Evolutionary conservation across 2,888 invertebrate species (phyloP), one percentile per base, ranked within the genome.

Genomic region (Pheosia tremula): DNA sequence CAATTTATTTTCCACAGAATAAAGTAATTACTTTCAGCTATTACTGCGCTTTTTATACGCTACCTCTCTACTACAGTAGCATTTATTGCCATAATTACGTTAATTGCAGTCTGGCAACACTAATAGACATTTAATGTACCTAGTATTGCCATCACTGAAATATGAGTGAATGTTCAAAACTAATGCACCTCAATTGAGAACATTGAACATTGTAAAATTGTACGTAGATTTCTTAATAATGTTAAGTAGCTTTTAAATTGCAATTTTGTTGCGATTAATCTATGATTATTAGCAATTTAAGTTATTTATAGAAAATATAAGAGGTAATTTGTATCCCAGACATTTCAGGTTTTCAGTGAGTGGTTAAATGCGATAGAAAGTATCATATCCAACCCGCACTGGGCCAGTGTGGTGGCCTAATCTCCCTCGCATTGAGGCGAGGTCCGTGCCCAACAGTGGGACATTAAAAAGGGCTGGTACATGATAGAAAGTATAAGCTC

Each of bases 151-250:
- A 58, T 24, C 57, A 45, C 62, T 64, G 69, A 62, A 62, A 49
- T 68, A 62, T 60, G 60, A 73, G 74, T 58, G 74, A 70, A 61
- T 58, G 58, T 55, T 10, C 53, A 37, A 24, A 50, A 53, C 53
- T 37, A 53, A 53, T 53, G 36, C 37, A 11, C 5, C 11, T 37
- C 37, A 53, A 53, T 53, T 36, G 10, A 8, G 53, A 37, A 11
- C 53, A 37, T 11, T 53, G 37, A 37, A 37, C 37, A 9, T 11
- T 4, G 10, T 37, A 37, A 53, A 53, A 1, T 24, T 50, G 24
- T 24, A 8, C 5, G 24, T 5, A 3, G 50, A 50, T 13, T 13
- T 50, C 41, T 7, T 45, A 11, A 47, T 47, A n/a, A 4, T 10
- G 10, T 43, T 9, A 41, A 43, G 43, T 47, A 47, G 47, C 8